A percentile compares a stretch with the other conserved stretches of the same genome.
Evolutionary conservation across 2,888 invertebrate genomes (phyloP).

Genomic region (Tricholauxania praeusta): DNA sequence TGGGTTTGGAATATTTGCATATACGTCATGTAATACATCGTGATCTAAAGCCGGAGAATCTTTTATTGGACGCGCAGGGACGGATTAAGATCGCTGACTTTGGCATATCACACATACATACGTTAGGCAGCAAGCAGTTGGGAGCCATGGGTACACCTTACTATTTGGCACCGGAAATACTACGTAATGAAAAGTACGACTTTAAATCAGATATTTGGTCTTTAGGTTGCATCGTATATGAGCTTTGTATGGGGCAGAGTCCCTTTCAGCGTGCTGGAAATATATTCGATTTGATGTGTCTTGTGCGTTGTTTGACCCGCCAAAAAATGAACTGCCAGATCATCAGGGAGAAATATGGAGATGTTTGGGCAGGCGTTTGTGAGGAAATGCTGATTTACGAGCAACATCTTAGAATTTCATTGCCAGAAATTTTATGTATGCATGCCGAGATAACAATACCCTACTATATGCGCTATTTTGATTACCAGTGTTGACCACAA

Average conservation of each 20-base stretch:
- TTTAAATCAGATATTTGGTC: constrained; percentile 82
- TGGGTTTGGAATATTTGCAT: constrained; percentile 66
- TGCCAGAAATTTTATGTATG: constrained; percentile 56
- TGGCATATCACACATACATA: constrained; percentile 70
- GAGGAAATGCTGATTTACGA: constrained; percentile 60
- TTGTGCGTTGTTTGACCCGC: constrained; percentile 48
- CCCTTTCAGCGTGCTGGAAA: constrained; percentile 54
- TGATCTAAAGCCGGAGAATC: constrained; percentile 82
- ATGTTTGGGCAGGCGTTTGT: constrained; percentile 57
- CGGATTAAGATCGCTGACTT: constrained; percentile 80
- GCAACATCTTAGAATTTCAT: constrained; percentile 54
- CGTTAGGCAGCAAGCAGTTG: constrained; percentile 39
- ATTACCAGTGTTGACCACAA: constrained; percentile 49
- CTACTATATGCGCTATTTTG: constrained; percentile 62
- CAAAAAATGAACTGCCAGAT: constrained; percentile 53
- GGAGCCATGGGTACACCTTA: constrained; percentile 74
- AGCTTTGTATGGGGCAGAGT: constrained; percentile 68
- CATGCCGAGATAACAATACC: constrained; percentile 54
- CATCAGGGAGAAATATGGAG: constrained; percentile 50
- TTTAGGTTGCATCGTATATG: constrained; percentile 78
- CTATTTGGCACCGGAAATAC: constrained; percentile 81
- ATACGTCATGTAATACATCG: constrained; percentile 70
- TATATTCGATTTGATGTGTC: constrained; percentile 49
- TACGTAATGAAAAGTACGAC: constrained; percentile 75
- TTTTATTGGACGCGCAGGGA: constrained; percentile 75